phyloP scores from a whole-genome alignment of 2,113 vertebrate species.

The Scomber colias region DNA sequence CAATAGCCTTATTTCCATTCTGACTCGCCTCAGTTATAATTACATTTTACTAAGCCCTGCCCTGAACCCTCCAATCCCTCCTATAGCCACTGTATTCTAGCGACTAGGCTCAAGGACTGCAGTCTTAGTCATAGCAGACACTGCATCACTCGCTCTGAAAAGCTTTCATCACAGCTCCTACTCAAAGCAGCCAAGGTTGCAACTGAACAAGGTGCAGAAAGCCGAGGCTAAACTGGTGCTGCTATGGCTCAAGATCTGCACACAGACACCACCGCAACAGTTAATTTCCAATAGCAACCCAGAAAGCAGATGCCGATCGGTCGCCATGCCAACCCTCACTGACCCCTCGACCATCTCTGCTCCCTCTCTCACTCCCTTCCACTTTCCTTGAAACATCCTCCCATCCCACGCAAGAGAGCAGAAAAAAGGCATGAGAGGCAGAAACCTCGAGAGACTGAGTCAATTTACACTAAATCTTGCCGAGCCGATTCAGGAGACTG shows the following conservation, averaged over 20 bases:
- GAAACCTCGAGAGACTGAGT: slow-evolving; percentile 18
- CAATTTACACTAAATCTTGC: slow-evolving; percentile 36
- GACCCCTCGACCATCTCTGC: slow-evolving; percentile 49
- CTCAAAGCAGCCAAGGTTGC: slow-evolving; percentile 15
- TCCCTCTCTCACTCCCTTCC: neutral
- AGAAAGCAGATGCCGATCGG: slow-evolving; percentile 53
- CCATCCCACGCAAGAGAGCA: slow-evolving; percentile 34
- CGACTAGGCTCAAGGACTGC: neutral
- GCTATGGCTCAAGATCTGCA: neutral
- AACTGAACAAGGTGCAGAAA: slow-evolving; percentile 16
- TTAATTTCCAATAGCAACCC: slow-evolving; percentile 40
- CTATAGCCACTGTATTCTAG: slow-evolving; percentile 9
- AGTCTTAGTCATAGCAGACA: slow-evolving; percentile 40
- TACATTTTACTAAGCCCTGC: slow-evolving; percentile 31
- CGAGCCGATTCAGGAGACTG: slow-evolving; percentile 8
- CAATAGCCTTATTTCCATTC: slow-evolving; percentile 16
- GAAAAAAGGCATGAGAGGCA: slow-evolving; percentile 4
- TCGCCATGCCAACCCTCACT: slow-evolving; percentile 62
- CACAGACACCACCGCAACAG: neutral
- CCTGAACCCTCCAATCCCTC: slow-evolving; percentile 26
- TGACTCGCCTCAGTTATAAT: slow-evolving; percentile 21
- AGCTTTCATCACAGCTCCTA: neutral
- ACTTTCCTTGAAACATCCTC: slow-evolving; percentile 3
- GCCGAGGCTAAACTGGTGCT: neutral
- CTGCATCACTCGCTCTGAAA: slow-evolving; percentile 9